A percentile compares a stretch with the other conserved stretches of the same genome.
Evolutionary conservation across 64 coral and sea anemone species (phyloP).

Genomic region (Dendrophyllia cribrosa): DNA sequence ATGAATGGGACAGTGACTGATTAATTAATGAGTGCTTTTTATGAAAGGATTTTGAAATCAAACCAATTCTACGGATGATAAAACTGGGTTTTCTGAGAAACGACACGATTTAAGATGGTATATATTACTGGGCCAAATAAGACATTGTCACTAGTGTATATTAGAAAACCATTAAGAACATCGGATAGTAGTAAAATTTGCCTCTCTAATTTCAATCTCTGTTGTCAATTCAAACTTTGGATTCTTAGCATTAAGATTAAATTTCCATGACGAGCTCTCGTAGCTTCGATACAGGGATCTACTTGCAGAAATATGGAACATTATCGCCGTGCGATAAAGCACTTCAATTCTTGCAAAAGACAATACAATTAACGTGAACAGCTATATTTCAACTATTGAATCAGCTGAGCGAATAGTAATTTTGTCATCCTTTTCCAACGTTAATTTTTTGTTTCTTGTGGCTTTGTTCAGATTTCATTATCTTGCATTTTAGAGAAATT

Average conservation of each 20-base stretch:
- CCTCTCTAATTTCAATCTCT: constrained; percentile 2
- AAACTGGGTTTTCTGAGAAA: neutral
- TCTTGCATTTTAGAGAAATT: no score
- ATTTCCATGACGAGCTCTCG: constrained; percentile 2
- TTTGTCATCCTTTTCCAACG: neutral
- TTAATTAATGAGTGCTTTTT: constrained; percentile 51
- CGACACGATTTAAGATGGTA: neutral
- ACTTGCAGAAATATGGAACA: neutral
- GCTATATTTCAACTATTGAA: constrained; percentile 4
- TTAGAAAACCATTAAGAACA: neutral
- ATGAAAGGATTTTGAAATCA: constrained; percentile 44
- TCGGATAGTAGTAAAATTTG: constrained; percentile 6
- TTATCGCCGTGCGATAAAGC: neutral
- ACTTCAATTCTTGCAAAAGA: neutral
- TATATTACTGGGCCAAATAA: neutral
- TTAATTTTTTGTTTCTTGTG: neutral
- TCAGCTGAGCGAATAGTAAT: constrained; percentile 39
- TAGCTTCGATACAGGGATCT: constrained; percentile 11
- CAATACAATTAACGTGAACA: neutral
- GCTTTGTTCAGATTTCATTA: no score
- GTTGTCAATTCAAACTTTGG: neutral
- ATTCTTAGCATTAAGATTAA: neutral
- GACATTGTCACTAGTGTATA: neutral
- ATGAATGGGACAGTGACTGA: neutral
- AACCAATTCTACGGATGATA: constrained; percentile 47